Evolutionary conservation across 2,888 invertebrate genomes (phyloP).

Genomic region (Leptinotarsa tumamoca): DNA sequence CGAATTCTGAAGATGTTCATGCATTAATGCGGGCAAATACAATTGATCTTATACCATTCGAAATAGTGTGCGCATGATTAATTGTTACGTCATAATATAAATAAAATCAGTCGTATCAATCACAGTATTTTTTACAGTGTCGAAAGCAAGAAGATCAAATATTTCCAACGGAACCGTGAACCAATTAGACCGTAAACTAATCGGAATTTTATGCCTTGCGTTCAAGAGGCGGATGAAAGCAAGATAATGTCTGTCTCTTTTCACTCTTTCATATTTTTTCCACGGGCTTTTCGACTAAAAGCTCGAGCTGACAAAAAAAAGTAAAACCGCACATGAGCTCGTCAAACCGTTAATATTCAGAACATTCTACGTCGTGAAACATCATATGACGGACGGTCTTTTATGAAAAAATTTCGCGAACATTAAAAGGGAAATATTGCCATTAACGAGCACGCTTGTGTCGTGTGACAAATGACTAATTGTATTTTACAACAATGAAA

Average conservation of each 20-base stretch:
- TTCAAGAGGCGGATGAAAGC: background rate
- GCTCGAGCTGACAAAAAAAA: background rate
- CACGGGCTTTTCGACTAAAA: background rate
- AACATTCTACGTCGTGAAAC: background rate
- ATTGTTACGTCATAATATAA: no score
- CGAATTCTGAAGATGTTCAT: no score
- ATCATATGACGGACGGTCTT: background rate
- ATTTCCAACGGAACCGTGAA: no score
- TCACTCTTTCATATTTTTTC: background rate
- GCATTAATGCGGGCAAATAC: no score
- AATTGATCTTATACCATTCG: no score
- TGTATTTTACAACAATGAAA: conserved; percentile 8
- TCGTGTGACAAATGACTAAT: conserved; percentile 3
- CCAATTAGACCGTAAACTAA: no score
- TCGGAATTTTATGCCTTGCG: no score
- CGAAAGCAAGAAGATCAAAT: no score
- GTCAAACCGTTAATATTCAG: conserved; percentile 13
- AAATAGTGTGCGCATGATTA: no score
- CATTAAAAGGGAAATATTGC: conserved; percentile 1
- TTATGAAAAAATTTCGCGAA: background rate
- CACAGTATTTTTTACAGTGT: no score
- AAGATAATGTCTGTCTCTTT: background rate
- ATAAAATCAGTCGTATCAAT: no score
- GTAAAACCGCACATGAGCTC: background rate
- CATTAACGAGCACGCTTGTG: conserved; percentile 7